Base-by-base conservation (phyloP, 2,113 vertebrate genomes). In the Alectura lathami region DNA sequence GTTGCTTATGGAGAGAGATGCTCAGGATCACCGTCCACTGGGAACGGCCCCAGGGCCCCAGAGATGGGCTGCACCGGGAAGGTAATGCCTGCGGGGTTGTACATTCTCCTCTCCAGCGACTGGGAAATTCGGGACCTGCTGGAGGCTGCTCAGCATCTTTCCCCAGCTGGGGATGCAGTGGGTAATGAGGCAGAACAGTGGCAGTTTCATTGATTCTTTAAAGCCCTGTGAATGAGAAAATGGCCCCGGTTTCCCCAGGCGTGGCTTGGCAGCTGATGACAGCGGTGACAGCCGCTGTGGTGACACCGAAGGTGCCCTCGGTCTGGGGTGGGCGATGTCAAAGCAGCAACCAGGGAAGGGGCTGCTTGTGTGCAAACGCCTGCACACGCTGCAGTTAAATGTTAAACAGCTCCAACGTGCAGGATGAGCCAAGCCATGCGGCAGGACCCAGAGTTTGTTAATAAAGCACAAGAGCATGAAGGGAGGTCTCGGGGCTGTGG, bases 301-400 rank as follows among this genome's bases (percentile, higher is more conserved):
- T 47, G 20, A 47, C 47, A 47, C 47, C 17, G 43, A 18, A 29
- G 2, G 9, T 3, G 77, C 83, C 26, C 16, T 11, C 48, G 79
- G 59, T 56, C 38, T 11, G 70, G 94, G 29, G 40, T 22, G 72
- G 90, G 68, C 83, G 72, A 69, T 93, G 75, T 94, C 97, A 94
- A 95, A 94, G 97, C 96, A 97, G 96, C 95, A 30, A 17, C 64
- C 80, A 80, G 0, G 45, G 4, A 50, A 1, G 72, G 48, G 75
- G 86, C 81, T n/a, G 53, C 7, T 57, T 67, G 96, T 76, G 76
- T 57, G 59, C 0, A 21, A 86, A 43, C 6, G 36, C 12, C n/a
- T 43, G 5, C 13, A 17, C 8, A 20, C 32, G 3, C 2, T 6
- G 42, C 57, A 26, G 85, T 89, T 88, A 82, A 95, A 93, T 85